Percentiles rank a stretch among this genome's conserved stretches.
Evolutionary conservation across 2,797 vertebrate species (phyloP).

Genomic region (Leuciscus waleckii): DNA sequence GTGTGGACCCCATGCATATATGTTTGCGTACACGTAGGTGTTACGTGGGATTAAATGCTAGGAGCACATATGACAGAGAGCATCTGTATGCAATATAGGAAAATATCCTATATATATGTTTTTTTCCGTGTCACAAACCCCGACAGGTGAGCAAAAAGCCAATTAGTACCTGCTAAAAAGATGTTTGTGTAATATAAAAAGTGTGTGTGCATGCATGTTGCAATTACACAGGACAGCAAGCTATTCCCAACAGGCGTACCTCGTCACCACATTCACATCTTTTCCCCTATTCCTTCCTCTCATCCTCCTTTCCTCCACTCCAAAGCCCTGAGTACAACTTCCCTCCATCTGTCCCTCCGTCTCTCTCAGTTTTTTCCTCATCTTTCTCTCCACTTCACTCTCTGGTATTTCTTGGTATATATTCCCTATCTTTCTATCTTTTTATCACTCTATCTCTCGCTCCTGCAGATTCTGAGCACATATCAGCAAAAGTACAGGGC

Average conservation of each 20-base stretch:
- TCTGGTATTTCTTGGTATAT: neutral
- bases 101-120: constrained; percentile 36
- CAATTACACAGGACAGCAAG: constrained; percentile 59
- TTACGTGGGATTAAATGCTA: neutral
- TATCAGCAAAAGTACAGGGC: constrained; percentile 51
- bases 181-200: constrained; percentile 56
- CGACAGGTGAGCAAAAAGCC: constrained; percentile 79
- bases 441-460: constrained; percentile 53
- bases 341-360: constrained; percentile 25
- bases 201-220: constrained; percentile 51
- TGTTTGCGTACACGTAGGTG: neutral
- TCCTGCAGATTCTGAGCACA: constrained; percentile 49
- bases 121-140: constrained; percentile 69
- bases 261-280: constrained; percentile 55
- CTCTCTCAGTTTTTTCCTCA: constrained; percentile 18
- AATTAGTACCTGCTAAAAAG: constrained; percentile 80
- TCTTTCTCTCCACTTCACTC: constrained; percentile 33
- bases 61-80: neutral
- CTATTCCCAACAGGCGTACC: constrained; percentile 57
- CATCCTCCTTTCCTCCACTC: constrained; percentile 43
- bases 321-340: constrained; percentile 42
- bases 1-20: constrained; percentile 23
- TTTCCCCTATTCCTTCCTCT: constrained; percentile 50
- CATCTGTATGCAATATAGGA: constrained; percentile 34
- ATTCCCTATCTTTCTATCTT: constrained; percentile 31